phyloP scores from a whole-genome alignment of 2,797 vertebrate species.

The Monodelphis domestica region DNA sequence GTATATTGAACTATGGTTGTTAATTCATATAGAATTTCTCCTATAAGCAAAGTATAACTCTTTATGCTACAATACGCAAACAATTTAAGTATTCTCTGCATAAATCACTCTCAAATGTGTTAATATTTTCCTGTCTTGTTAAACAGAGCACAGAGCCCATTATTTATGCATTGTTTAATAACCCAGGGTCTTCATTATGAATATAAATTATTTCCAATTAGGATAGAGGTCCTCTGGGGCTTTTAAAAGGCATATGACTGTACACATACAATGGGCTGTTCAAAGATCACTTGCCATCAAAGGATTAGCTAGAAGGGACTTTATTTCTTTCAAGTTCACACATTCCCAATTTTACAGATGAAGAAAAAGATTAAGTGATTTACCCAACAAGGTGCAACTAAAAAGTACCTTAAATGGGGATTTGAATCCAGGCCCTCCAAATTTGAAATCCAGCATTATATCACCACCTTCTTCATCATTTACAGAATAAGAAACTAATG shows the following conservation, averaged over 20 bases:
- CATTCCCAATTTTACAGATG: neutral
- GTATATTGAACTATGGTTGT: neutral
- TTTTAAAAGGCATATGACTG: neutral
- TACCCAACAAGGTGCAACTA: neutral
- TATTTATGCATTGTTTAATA: neutral
- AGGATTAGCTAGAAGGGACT: neutral
- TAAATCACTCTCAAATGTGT: neutral
- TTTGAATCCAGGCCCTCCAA: neutral
- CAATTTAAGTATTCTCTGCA: neutral
- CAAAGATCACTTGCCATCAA: neutral
- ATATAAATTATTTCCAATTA: neutral
- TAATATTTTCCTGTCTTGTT: neutral
- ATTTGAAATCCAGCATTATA: neutral
- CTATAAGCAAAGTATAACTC: neutral
- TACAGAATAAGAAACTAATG: neutral
- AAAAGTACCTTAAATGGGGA: neutral
- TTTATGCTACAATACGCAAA: neutral
- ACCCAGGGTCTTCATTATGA: neutral
- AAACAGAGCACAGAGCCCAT: neutral
- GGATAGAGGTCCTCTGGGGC: neutral
- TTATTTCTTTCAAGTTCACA: neutral
- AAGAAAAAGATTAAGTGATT: neutral
- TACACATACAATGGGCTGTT: neutral
- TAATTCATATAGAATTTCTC: neutral
- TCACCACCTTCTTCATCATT: neutral